These are phyloP conservation scores for Poeciliopsis turneri DNA, from an alignment of 2,797 vertebrate species.

Conservation along the genomic window DNA sequence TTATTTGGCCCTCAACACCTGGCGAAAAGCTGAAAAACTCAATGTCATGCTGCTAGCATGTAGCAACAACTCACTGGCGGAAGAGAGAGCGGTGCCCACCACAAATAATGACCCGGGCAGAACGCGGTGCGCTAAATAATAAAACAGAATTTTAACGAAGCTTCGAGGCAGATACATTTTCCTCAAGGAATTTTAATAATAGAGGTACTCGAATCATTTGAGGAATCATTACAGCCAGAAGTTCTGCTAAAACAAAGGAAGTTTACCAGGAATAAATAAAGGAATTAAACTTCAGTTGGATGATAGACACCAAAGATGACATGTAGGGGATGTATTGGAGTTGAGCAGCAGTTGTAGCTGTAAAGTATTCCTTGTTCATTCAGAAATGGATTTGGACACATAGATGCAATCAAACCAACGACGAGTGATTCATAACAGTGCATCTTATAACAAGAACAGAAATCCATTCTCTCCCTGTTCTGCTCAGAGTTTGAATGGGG, in stretches of 20 bases:
- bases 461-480: slow-evolving; percentile 23
- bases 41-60: too few species aligned
- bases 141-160: too few species aligned
- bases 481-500: background rate
- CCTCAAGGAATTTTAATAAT: too few species aligned
- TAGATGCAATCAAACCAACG: background rate
- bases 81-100: too few species aligned
- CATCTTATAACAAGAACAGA: background rate
- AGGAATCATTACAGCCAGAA: too few species aligned
- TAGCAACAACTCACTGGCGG: too few species aligned
- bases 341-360: background rate
- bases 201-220: too few species aligned
- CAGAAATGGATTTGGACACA: background rate
- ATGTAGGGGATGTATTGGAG: background rate
- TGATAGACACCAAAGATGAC: background rate
- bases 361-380: background rate
- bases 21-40: too few species aligned
- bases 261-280: background rate
- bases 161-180: too few species aligned
- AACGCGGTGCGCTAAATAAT: too few species aligned
- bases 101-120: too few species aligned
- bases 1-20: too few species aligned
- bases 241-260: background rate
- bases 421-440: background rate
- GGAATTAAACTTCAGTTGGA: background rate